Evolutionary conservation across 2,113 vertebrate species (phyloP).

Genomic region (Irena cyanogastra): DNA sequence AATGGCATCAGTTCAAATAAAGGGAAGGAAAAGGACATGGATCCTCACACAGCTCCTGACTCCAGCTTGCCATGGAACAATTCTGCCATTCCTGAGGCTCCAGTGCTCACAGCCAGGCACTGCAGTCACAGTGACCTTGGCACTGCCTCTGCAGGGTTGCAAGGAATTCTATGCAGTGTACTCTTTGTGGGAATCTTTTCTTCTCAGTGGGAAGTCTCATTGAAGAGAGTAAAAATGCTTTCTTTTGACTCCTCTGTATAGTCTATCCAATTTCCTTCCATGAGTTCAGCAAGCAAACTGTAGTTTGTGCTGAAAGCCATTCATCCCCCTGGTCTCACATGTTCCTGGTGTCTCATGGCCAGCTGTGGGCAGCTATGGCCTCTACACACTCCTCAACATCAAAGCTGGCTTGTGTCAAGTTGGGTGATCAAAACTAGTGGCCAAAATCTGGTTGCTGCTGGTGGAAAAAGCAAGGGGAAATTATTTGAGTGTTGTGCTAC

Average conservation of each 20-base stretch:
- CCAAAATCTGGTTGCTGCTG: background rate
- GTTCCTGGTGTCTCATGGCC: background rate
- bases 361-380: background rate
- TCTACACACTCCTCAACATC: background rate
- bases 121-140: no score
- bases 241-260: background rate
- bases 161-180: background rate
- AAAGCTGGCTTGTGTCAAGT: background rate
- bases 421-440: background rate
- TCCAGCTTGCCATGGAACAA: background rate
- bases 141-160: background rate
- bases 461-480: background rate
- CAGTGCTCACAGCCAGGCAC: background rate
- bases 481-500: background rate
- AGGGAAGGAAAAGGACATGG: background rate
- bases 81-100: background rate
- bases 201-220: background rate
- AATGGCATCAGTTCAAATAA: background rate
- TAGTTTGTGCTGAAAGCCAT: background rate
- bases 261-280: background rate
- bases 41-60: background rate
- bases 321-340: background rate
- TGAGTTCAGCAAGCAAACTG: background rate
- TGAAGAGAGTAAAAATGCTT: background rate
- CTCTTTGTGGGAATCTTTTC: background rate